Percentiles rank a stretch among this genome's conserved stretches.
Conservation (phyloP, 2,888 invertebrate genomes). For the Sacculina carcini region DNA sequence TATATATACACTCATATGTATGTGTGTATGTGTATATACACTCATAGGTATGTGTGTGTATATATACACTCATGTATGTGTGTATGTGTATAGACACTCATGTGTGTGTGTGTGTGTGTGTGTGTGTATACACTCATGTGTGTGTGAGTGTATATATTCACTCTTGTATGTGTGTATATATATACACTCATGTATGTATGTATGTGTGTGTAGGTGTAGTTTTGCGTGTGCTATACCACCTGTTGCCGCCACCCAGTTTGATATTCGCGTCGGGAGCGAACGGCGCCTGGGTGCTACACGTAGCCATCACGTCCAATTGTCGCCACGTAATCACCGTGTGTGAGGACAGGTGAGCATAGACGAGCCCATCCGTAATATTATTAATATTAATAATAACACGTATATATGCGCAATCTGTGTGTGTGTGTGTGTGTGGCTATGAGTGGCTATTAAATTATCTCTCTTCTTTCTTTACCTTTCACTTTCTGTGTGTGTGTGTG, state of each 20-base stretch:
- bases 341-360: constrained; percentile 23
- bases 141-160: too few relatives aligned
- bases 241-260: constrained; percentile 24
- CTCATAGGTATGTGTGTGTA: constrained; percentile 7
- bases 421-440: too few relatives aligned
- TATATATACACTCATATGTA: too few relatives aligned
- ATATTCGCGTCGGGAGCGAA: constrained; percentile 27
- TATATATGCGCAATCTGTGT: too few relatives aligned
- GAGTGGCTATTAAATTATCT: too few relatives aligned
- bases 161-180: too few relatives aligned
- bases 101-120: too few relatives aligned
- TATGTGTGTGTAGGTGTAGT: constrained; percentile 12
- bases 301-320: constrained; percentile 23
- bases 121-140: constrained; percentile 9
- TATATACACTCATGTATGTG: constrained; percentile 4
- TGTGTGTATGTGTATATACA: constrained; percentile 2
- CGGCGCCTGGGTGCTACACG: constrained; percentile 22
- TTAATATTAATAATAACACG: too few relatives aligned
- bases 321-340: constrained; percentile 23
- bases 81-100: too few relatives aligned
- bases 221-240: constrained; percentile 19
- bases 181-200: constrained; percentile 1
- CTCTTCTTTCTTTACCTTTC: too few relatives aligned
- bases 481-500: too few relatives aligned
- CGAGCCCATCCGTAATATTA: too few relatives aligned